Percentiles rank a stretch among this genome's conserved stretches.
Conservation (phyloP, 2,797 vertebrate species). For the Premnoplex brunnescens region DNA sequence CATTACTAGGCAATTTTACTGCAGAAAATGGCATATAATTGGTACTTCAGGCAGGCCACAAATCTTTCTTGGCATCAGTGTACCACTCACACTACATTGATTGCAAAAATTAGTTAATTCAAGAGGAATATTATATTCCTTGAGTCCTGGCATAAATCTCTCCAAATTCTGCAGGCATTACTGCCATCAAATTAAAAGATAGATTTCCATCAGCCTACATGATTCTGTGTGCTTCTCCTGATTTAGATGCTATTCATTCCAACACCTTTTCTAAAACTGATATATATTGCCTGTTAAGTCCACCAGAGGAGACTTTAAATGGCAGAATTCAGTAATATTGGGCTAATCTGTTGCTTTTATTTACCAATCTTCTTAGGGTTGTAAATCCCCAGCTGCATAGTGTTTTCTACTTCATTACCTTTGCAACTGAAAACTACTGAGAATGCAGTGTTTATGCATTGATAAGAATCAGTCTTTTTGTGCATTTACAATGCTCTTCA, state of each 20-base stretch:
- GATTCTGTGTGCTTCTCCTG: constrained; percentile 54
- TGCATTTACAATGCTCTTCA: not conserved
- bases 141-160: constrained; percentile 60
- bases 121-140: constrained; percentile 68
- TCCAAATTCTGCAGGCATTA: constrained; percentile 50
- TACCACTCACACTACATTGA: constrained; percentile 72
- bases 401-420: constrained; percentile 51
- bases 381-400: constrained; percentile 57
- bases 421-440: constrained; percentile 48
- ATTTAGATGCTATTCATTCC: constrained; percentile 66
- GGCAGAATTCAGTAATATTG: constrained; percentile 60
- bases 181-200: constrained; percentile 39
- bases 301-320: constrained; percentile 51
- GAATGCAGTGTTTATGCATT: not conserved
- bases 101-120: constrained; percentile 80
- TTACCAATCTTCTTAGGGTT: constrained; percentile 42
- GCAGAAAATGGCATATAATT: constrained; percentile 73
- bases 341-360: constrained; percentile 67
- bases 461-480: not conserved
- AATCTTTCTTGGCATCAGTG: constrained; percentile 67
- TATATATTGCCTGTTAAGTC: constrained; percentile 60
- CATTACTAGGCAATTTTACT: constrained; percentile 68
- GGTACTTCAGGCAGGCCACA: constrained; percentile 72
- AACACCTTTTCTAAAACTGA: constrained; percentile 55
- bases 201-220: constrained; percentile 49